Base-by-base conservation (phyloP, 1,140 invertebrate species). In the Scaptodrosophila lebanonensis region DNA sequence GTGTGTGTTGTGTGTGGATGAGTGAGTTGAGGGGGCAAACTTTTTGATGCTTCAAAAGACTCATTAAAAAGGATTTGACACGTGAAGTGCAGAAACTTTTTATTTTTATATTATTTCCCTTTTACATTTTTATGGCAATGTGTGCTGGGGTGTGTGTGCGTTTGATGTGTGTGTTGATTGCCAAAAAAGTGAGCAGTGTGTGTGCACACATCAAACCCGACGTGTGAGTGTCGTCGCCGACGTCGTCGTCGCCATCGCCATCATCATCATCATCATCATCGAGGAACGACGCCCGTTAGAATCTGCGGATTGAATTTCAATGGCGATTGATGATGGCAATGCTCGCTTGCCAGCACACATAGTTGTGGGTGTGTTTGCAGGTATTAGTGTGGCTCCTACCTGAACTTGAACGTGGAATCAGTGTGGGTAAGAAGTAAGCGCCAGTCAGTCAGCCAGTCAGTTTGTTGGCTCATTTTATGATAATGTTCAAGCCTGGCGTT, bases 31-130 rank as follows among this genome's bases (percentile, higher is more conserved):
- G 48, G 30, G 40, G 62, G 76, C 76, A 83, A 82, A 82, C 67
- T 84, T 84, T 77, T 66, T 84, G 82, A 84, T 84, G 82, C 82
- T 69, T 70, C 67, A 57, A 72, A 84, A 84, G 84, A 84, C 82
- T 84, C 82, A 84, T 84, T 84, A 84, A 84, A 84, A 84, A 82
- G 82, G 82, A 84, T 84, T 84, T 84, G 82, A 84, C 82, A 84
- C 75, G 82, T 84, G 82, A 84, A 84, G 69, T 85, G 79, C 62
- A 60, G 84, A 82, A 84, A 82, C 53, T 83, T 75, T 75, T 67
- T 82, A 82, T 82, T 82, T 82, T 82, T 82, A 82, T 82, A 82
- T 82, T 82, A 82, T 75, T 82, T 82, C 76, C 76, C 76, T 82
- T 82, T 83, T 82, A 82, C 76, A 82, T 82, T 82, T 82, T 82